Evolutionary conservation across 35 echinoderm and acorn worm species (phyloP), one percentile per base, ranked within the genome.

Genomic region (Patiria miniata): DNA sequence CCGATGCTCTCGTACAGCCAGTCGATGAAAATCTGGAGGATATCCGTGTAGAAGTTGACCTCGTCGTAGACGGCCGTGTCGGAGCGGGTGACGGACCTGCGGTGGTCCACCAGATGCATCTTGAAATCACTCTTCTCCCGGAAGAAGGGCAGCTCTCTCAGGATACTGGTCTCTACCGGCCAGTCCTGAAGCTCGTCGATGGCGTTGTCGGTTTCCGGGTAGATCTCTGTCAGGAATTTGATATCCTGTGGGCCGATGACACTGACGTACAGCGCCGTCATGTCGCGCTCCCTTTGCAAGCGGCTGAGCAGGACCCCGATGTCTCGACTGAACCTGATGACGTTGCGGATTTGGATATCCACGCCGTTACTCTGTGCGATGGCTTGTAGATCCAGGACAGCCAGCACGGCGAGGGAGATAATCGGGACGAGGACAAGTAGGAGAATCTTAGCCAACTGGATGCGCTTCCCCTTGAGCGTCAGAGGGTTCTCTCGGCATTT

Each of bases 1-100:
- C 92, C 92, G 2, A 89, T 77, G 52, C 87, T 90, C 51, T 89
- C 92, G 50, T 94, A 94, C 19, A 94, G 68, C 92, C 92, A 94
- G 59, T 94, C 92, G 40, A 94, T 94, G 60, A 89, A 86, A 26
- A 90, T 90, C 36, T 89, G 92, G 5, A 94, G 69, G 14, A 78
- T 52, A 54, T 89, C 87, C 37, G 92, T 94, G 51, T 89, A 94
- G 78, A 94, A 89, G 16, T 86, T 50, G 33, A 94, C 89, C 54
- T 94, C 77, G 4, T 78, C 69, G 50, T 94, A 90, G 55, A 87
- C 92, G 1, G 92, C 89, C 9, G 87, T 89, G 40, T 94, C 85
- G 37, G 76, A 80, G 33, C 87, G 69, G 30, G 89, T 57, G 5
- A 94, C 55, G 90, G 78, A 29, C 18, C n/a, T 65, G 7, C 87